phyloP scores from a whole-genome alignment of 2,113 vertebrate species.

The Opisthocomus hoazin region DNA sequence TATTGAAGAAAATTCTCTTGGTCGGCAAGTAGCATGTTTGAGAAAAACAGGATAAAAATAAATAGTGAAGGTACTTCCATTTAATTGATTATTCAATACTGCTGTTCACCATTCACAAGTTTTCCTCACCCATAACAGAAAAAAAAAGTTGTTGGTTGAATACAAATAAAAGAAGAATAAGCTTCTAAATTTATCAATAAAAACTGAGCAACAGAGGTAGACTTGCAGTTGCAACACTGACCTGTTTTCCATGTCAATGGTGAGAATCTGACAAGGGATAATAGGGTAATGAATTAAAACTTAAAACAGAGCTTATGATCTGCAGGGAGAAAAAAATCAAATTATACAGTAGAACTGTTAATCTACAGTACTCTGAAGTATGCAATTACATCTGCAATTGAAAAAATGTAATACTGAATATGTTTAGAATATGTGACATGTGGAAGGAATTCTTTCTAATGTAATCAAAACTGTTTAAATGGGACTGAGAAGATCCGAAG shows the following conservation, averaged over 20 bases:
- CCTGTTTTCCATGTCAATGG: not conserved
- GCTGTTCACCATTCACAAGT: not conserved
- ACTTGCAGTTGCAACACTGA: not conserved
- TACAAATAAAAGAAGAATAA: not conserved
- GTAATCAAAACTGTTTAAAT: not conserved
- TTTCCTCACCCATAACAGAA: not conserved
- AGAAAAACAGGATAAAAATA: not conserved
- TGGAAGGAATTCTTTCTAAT: not conserved
- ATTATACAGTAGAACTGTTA: not conserved
- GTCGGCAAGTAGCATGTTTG: not conserved
- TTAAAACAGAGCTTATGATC: not conserved
- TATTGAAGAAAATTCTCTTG: not conserved
- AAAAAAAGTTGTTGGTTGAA: not conserved
- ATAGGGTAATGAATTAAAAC: not conserved
- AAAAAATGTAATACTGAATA: not conserved
- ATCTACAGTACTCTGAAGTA: not conserved
- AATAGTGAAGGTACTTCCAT: not conserved
- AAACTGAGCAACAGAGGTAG: not conserved
- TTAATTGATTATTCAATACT: not conserved
- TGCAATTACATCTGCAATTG: not conserved
- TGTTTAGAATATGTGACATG: not conserved
- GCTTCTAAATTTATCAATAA: not conserved
- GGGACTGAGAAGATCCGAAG: not conserved
- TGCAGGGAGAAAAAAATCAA: not conserved
- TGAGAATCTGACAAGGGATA: not conserved